Conservation (phyloP, 2,888 invertebrate genomes). For the Lypha dubia region DNA sequence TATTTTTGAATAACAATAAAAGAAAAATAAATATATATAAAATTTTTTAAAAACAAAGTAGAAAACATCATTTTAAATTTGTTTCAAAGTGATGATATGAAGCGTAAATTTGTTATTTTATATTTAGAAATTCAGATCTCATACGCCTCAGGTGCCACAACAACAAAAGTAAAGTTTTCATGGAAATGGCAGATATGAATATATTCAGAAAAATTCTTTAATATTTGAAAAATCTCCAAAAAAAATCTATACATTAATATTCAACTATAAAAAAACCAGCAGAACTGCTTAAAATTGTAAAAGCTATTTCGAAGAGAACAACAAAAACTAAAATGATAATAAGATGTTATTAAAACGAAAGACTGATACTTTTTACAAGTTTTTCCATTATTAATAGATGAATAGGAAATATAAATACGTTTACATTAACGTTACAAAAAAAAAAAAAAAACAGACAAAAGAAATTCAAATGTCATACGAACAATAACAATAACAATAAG, state of each 20-base stretch:
- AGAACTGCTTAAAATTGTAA: too few relatives aligned
- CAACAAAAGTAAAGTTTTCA: not conserved
- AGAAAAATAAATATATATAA: too few relatives aligned
- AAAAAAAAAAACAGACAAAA: not conserved
- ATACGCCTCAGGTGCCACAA: not conserved
- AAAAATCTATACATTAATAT: too few relatives aligned
- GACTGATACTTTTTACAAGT: not conserved
- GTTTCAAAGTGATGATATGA: not conserved
- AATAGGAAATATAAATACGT: not conserved
- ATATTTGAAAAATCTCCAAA: not conserved
- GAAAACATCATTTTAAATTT: not conserved
- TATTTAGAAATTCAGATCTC: not conserved
- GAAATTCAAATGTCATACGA: not conserved
- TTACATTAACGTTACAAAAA: too few relatives aligned
- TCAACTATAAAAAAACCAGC: too few relatives aligned
- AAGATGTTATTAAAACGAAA: not conserved
- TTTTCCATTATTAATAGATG: not conserved
- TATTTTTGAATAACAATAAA: not conserved
- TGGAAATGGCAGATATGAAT: not conserved
- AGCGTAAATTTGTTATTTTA: slow-evolving; percentile 22
- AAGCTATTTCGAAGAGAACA: too few relatives aligned
- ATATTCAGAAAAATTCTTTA: too few relatives aligned
- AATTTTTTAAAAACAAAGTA: not conserved
- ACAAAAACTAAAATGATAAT: not conserved
- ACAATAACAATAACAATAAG: not conserved